phyloP scores from a whole-genome alignment of 2,888 invertebrate species.

The Parthenolecanium corni region DNA sequence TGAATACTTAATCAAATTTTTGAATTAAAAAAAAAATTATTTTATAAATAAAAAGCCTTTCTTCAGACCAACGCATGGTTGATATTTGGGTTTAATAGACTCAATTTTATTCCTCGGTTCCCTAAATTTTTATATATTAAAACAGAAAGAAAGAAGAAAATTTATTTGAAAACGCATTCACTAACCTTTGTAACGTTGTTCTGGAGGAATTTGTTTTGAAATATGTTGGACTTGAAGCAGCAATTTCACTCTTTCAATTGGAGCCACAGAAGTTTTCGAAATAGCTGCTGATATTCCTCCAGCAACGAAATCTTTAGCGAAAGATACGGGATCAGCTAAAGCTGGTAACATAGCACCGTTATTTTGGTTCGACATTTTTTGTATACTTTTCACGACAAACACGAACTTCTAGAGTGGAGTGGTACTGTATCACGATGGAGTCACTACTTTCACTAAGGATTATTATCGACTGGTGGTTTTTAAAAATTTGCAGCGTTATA shows the following conservation, averaged over 20 bases:
- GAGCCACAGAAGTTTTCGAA: constrained; percentile 88
- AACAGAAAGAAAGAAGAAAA: too few species aligned
- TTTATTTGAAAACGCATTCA: neutral
- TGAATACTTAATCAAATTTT: too few species aligned
- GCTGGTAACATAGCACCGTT: constrained; percentile 38
- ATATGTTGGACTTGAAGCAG: constrained; percentile 89
- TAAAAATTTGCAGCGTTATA: neutral
- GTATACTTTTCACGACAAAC: neutral
- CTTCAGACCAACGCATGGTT: too few species aligned
- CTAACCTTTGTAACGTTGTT: constrained; percentile 82
- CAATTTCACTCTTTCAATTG: constrained; percentile 89
- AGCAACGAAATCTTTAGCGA: constrained; percentile 79
- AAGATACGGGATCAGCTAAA: constrained; percentile 64
- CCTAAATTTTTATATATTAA: too few species aligned
- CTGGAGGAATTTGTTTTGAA: constrained; percentile 73
- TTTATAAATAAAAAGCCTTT: too few species aligned
- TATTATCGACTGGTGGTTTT: neutral
- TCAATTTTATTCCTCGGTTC: too few species aligned
- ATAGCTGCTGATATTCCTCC: constrained; percentile 88
- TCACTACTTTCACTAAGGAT: constrained; percentile 7
- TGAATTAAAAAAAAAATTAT: too few species aligned
- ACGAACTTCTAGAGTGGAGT: neutral
- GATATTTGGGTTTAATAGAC: too few species aligned
- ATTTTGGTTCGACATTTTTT: constrained; percentile 25
- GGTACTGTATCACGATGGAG: neutral